phyloP scores from a whole-genome alignment of 1,140 invertebrate species.

The Sinella curviseta region DNA sequence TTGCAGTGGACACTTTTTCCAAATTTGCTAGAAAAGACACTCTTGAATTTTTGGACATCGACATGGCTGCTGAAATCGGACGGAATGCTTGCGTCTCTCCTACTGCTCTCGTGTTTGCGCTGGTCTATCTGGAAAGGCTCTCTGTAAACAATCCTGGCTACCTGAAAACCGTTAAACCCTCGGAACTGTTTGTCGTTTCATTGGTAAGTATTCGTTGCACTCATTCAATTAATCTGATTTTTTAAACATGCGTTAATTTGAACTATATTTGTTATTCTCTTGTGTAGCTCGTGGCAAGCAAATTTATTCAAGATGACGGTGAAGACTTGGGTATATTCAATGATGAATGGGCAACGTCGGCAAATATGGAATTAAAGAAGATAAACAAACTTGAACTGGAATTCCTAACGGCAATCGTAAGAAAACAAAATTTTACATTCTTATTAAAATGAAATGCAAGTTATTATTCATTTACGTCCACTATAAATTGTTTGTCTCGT shows the following conservation, averaged over 20 bases:
- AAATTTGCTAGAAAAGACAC: slow-evolving; percentile 66
- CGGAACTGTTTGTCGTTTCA: slow-evolving; percentile 87
- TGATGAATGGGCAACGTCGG: slow-evolving; percentile 82
- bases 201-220: slow-evolving; percentile 64
- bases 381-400: slow-evolving; percentile 82
- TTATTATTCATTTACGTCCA: background rate
- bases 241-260: slow-evolving; percentile 47
- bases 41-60: slow-evolving; percentile 75
- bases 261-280: slow-evolving; percentile 44
- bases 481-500: background rate
- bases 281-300: slow-evolving; percentile 88
- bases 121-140: slow-evolving; percentile 83
- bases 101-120: slow-evolving; percentile 75
- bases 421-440: slow-evolving; percentile 49
- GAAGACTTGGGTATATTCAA: slow-evolving; percentile 85
- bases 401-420: slow-evolving; percentile 87
- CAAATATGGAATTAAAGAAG: slow-evolving; percentile 69
- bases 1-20: slow-evolving; percentile 79
- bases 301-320: slow-evolving; percentile 89
- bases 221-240: slow-evolving; percentile 20
- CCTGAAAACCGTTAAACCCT: slow-evolving; percentile 74
- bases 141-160: slow-evolving; percentile 79
- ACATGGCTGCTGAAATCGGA: slow-evolving; percentile 74
- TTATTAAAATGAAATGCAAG: slow-evolving; percentile 26
- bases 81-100: slow-evolving; percentile 81